Base-by-base conservation (phyloP, 1,140 invertebrate species). In the Penaeus indicus region DNA sequence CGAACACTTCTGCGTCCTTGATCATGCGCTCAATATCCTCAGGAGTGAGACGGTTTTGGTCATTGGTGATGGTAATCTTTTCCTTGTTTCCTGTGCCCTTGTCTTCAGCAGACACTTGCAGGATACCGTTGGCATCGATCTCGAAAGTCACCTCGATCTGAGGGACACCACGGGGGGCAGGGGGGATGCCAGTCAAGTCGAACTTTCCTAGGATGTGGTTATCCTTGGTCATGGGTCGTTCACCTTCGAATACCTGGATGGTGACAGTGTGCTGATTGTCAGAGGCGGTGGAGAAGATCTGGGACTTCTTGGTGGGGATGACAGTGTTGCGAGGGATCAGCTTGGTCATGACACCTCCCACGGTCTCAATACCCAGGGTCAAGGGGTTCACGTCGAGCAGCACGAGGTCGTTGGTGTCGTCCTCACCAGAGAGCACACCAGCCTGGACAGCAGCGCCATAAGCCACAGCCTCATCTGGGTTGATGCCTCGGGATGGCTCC, bases 271-370 rank as follows among this genome's bases (percentile, higher is more conserved):
- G 87, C 38, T 88, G 87, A 72, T 88, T 88, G 60, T 88, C 87
- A 60, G 87, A 88, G 38, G 87, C 87, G 25, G 87, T 88, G 60
- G 87, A 88, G 82, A 88, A 88, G 11, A 88, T 88, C 81, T 88
- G 87, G 21, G 87, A 88, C 75, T 88, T 88, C 87, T 88, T 88
- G 0, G 87, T 88, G n/a, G 87, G 87, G 72, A 88, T 88, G 7
- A 88, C 87, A 88, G 87, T 88, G 69, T 99, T 99, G 92, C 99
- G 93, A 84, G 97, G 96, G 93, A 99, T 99, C 42, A 99, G 94
- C 93, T 99, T 99, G 89, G 99, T 99, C 99, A 99, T 99, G 19
- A 99, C 98, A 90, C 99, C 99, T 89, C 99, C 99, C 86, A 99
- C 98, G 89, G 99, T 99, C 94, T 99, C 99, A 92, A 99, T 99